Conservation (phyloP, 1,140 invertebrate genomes). For the Caenorhabditis remanei region DNA sequence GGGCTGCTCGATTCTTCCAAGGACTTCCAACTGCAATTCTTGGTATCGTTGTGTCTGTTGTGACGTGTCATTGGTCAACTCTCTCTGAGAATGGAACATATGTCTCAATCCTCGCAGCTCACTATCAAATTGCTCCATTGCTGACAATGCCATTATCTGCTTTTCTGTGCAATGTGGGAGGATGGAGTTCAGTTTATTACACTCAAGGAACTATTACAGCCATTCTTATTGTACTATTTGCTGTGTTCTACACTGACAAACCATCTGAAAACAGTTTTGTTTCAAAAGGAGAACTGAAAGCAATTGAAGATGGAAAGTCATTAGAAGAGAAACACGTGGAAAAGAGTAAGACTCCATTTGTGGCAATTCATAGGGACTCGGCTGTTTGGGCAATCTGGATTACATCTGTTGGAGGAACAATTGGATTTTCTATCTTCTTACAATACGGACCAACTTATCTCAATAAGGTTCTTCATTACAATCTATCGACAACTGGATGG, state of each 20-base stretch:
- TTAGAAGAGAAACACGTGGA: slow-evolving; percentile 65
- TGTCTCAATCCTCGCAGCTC: slow-evolving; percentile 29
- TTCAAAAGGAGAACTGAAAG: not conserved
- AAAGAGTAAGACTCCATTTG: slow-evolving; percentile 57
- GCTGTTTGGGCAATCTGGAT: slow-evolving; percentile 65
- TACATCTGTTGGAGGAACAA: slow-evolving; percentile 59
- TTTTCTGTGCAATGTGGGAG: slow-evolving; percentile 57
- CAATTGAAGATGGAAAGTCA: slow-evolving; percentile 58
- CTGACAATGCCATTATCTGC: slow-evolving; percentile 31
- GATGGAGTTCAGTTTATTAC: slow-evolving; percentile 72
- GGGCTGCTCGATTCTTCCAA: slow-evolving; percentile 45
- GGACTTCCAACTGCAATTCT: slow-evolving; percentile 45
- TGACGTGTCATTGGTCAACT: slow-evolving; percentile 40
- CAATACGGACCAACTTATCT: slow-evolving; percentile 75
- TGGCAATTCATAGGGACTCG: slow-evolving; percentile 39
- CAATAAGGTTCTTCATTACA: slow-evolving; percentile 73
- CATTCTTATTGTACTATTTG: slow-evolving; percentile 61
- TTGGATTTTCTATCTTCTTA: slow-evolving; percentile 70
- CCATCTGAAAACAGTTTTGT: slow-evolving; percentile 11
- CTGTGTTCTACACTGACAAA: slow-evolving; percentile 61
- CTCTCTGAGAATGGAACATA: slow-evolving; percentile 36
- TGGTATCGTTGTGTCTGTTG: slow-evolving; percentile 26
- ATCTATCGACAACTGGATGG: slow-evolving; percentile 71
- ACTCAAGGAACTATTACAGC: slow-evolving; percentile 67
- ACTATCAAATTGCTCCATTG: slow-evolving; percentile 48